These are phyloP conservation scores for Festucalex cinctus DNA, from an alignment of 2,113 vertebrate species.

Conservation along the genomic window DNA sequence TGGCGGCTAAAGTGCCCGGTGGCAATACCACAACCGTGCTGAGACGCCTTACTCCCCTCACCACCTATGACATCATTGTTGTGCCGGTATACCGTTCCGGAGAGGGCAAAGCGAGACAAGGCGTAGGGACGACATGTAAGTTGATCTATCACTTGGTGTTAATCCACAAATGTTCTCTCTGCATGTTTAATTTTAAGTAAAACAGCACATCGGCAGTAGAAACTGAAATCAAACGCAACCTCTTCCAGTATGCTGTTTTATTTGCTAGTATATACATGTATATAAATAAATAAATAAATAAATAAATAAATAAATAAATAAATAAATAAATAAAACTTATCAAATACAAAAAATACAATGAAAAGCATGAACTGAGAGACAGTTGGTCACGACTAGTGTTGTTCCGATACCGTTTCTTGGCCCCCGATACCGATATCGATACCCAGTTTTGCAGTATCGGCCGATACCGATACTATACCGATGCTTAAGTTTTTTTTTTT, in stretches of 20 bases:
- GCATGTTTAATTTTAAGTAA: background rate
- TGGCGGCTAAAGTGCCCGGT: constrained; percentile 82
- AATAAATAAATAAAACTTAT: too few species aligned
- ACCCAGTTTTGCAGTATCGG: too few species aligned
- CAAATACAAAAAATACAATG: too few species aligned
- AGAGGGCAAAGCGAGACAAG: constrained; percentile 87
- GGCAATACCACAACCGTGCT: constrained; percentile 78
- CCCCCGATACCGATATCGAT: too few species aligned
- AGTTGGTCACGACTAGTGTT: too few species aligned
- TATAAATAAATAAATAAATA: too few species aligned
- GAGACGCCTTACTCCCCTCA: constrained; percentile 82
- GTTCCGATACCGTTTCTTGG: too few species aligned
- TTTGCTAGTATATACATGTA: background rate
- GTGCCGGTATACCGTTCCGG: constrained; percentile 86
- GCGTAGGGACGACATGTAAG: constrained; percentile 92
- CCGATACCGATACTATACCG: too few species aligned
- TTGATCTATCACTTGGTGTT: constrained; percentile 16
- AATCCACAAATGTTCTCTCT: background rate
- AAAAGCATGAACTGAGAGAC: too few species aligned
- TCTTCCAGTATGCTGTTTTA: background rate
- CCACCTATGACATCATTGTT: constrained; percentile 87
- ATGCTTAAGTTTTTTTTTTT: too few species aligned
- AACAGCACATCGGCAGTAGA: background rate
- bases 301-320: background rate
- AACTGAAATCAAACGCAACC: background rate